phyloP scores from a whole-genome alignment of 2,797 vertebrate species.

The Mormyrus hasselquistii region DNA sequence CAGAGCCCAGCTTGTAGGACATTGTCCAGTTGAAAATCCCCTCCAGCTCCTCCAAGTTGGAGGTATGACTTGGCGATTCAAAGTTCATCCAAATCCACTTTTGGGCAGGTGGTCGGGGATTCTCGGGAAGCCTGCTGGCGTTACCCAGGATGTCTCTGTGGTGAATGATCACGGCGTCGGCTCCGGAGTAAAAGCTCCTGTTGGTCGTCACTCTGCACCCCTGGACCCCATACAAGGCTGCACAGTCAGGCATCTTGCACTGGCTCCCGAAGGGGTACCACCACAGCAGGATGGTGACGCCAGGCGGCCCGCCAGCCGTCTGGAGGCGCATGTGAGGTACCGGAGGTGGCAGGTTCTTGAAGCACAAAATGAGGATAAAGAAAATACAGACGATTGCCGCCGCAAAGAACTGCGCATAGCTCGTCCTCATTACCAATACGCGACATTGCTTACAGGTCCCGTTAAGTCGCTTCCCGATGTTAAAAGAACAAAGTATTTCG shows the following conservation, averaged over 20 bases:
- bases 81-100: conserved; percentile 97
- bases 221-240: conserved; percentile 31
- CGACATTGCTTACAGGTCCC: conserved; percentile 21
- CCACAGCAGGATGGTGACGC: conserved; percentile 58
- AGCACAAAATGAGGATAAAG: conserved; percentile 36
- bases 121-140: conserved; percentile 39
- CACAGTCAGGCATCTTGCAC: conserved; percentile 49
- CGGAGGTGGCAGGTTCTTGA: conserved; percentile 34
- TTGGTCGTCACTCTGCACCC: conserved; percentile 57
- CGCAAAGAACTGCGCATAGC: not conserved
- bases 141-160: conserved; percentile 55
- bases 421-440: not conserved
- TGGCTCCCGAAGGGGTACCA: conserved; percentile 50
- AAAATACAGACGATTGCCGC: conserved; percentile 17
- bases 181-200: conserved; percentile 34
- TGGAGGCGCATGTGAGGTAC: too few relatives aligned
- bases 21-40: conserved; percentile 83
- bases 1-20: conserved; percentile 74
- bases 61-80: conserved; percentile 80
- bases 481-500: not conserved
- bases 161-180: conserved; percentile 60
- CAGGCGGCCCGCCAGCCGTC: not conserved
- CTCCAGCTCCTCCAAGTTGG: conserved; percentile 47
- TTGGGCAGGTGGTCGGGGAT: conserved; percentile 61
- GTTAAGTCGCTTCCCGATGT: conserved; percentile 4